phyloP scores from a whole-genome alignment of 2,113 vertebrate species.

The Vicugna pacos region DNA sequence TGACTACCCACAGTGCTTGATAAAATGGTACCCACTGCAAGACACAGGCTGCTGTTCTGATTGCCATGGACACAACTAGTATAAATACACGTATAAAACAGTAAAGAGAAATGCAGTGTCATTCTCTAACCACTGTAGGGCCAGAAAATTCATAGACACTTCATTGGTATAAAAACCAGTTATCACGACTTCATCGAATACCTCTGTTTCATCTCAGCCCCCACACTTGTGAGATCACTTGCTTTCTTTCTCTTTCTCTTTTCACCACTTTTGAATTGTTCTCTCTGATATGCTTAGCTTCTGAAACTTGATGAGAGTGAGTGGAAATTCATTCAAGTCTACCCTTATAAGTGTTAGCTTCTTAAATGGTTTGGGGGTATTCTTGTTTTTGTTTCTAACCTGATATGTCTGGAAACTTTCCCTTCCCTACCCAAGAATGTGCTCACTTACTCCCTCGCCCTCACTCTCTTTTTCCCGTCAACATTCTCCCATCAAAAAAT shows the following conservation, averaged over 20 bases:
- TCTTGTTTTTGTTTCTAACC: neutral
- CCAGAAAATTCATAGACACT: neutral
- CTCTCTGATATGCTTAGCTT: neutral
- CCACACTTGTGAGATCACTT: neutral
- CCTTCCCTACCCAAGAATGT: neutral
- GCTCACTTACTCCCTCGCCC: neutral
- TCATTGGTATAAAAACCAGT: neutral
- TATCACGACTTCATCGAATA: neutral
- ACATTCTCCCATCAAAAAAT: neutral
- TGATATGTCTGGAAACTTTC: neutral
- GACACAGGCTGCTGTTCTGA: neutral
- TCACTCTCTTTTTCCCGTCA: neutral
- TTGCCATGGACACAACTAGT: neutral
- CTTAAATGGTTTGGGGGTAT: neutral
- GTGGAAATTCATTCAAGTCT: conserved; percentile 38
- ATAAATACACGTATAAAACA: neutral
- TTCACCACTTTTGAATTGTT: neutral
- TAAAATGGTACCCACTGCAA: neutral
- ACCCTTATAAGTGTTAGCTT: neutral
- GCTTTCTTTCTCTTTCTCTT: conserved; percentile 53
- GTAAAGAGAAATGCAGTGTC: neutral
- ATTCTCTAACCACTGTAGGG: neutral
- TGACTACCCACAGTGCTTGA: neutral
- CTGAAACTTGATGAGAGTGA: conserved; percentile 16
- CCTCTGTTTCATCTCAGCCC: neutral